A percentile compares a stretch with the other conserved stretches of the same genome.
These are phyloP conservation scores for Sceloporus undulatus DNA, from an alignment of 2,113 vertebrate genomes.

Conservation along the genomic window DNA sequence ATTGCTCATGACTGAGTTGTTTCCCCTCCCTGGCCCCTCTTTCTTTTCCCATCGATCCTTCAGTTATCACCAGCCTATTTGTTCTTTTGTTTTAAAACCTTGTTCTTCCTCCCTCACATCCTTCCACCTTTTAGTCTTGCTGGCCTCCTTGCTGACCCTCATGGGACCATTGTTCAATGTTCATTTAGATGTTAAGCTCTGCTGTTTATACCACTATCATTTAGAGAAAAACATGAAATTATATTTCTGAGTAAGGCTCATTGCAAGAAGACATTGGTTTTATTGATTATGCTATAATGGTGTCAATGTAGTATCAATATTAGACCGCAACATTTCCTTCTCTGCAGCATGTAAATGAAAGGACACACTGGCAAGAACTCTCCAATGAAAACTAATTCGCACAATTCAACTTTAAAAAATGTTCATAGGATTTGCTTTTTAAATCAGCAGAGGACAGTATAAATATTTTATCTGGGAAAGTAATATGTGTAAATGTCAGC, in stretches of 20 bases:
- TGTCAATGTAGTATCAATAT: neutral
- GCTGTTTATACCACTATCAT: neutral
- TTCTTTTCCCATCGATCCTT: too few relatives aligned
- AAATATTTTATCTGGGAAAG: neutral
- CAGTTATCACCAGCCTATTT: too few relatives aligned
- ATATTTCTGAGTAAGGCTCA: neutral
- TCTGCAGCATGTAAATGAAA: constrained; percentile 15
- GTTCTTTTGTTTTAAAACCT: too few relatives aligned
- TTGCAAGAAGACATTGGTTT: neutral
- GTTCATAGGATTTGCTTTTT: neutral
- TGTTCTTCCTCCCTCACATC: too few relatives aligned
- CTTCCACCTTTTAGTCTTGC: too few relatives aligned
- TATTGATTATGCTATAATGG: neutral
- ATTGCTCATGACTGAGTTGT: too few relatives aligned
- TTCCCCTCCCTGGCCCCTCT: too few relatives aligned
- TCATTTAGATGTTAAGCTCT: too few relatives aligned
- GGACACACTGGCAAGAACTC: neutral
- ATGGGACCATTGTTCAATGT: too few relatives aligned
- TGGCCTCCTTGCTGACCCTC: too few relatives aligned
- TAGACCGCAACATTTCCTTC: neutral
- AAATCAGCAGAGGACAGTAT: neutral
- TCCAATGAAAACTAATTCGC: neutral
- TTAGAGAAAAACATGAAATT: neutral
- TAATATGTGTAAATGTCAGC: constrained; percentile 24
- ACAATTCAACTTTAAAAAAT: constrained; percentile 8